These are phyloP conservation scores for Halichondria panicea DNA, from an alignment of 37 sponge, comb jelly and placozoan species.

Conservation along the genomic window DNA sequence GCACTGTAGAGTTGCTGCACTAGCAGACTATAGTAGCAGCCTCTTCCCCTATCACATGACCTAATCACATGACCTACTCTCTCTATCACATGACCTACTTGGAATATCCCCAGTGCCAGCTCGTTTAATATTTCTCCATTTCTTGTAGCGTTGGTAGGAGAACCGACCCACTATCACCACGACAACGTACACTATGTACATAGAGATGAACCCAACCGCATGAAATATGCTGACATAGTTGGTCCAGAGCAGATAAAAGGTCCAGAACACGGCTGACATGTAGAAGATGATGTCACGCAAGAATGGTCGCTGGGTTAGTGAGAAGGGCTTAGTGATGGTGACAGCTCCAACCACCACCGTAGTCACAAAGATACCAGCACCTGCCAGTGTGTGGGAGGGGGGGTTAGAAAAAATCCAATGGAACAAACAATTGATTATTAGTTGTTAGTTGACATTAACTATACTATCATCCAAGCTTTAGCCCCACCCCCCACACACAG, in stretches of 20 bases:
- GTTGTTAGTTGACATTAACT: not conserved
- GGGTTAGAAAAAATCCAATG: too few species aligned
- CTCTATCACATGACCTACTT: slow-evolving; percentile 34
- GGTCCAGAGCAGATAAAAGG: slow-evolving; percentile 87
- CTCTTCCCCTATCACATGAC: too few species aligned
- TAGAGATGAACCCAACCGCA: slow-evolving; percentile 77
- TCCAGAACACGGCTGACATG: slow-evolving; percentile 79
- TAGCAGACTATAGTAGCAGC: too few species aligned
- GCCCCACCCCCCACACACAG: not conserved
- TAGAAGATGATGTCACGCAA: slow-evolving; percentile 95
- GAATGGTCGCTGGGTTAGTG: slow-evolving; percentile 89
- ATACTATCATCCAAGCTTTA: not conserved
- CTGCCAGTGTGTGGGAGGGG: slow-evolving; percentile 39
- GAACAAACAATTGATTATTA: not conserved
- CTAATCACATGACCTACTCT: too few species aligned
- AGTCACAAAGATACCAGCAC: slow-evolving; percentile 98
- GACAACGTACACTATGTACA: slow-evolving; percentile 86
- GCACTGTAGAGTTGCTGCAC: too few species aligned
- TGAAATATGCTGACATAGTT: slow-evolving; percentile 48
- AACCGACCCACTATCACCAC: slow-evolving; percentile 90
- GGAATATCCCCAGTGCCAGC: slow-evolving; percentile 63
- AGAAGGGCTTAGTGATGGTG: slow-evolving; percentile 68
- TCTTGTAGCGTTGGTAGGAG: slow-evolving; percentile 77
- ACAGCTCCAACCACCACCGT: slow-evolving; percentile 91
- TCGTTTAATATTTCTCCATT: slow-evolving; percentile 14